These are phyloP conservation scores for Propithecus perrieri DNA, from an alignment of 2,797 vertebrate species.

Conservation along the genomic window DNA sequence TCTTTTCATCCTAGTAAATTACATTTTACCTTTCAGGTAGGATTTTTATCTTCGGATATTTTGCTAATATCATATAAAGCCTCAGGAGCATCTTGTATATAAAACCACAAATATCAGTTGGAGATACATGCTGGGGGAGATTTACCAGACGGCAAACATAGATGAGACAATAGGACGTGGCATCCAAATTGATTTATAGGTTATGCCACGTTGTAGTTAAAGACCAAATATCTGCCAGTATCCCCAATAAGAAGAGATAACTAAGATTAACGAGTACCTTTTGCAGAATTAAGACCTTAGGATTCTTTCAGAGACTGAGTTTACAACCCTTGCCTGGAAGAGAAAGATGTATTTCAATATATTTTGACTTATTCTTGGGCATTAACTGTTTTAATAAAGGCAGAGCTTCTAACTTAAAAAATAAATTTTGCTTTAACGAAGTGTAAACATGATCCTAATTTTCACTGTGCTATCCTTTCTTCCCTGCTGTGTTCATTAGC, in stretches of 20 bases:
- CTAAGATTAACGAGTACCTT: neutral
- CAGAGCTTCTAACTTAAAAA: conserved; percentile 26
- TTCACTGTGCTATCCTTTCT: neutral
- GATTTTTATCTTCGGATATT: neutral
- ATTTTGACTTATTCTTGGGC: neutral
- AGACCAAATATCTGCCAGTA: neutral
- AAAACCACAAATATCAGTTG: neutral
- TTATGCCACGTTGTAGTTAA: neutral
- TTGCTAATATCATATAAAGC: neutral
- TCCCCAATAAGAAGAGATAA: neutral
- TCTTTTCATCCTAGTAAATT: conserved; percentile 5
- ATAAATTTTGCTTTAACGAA: conserved; percentile 32
- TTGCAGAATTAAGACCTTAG: neutral
- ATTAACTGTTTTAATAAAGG: conserved; percentile 2
- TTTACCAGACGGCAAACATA: neutral
- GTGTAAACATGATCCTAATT: neutral
- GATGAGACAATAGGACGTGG: neutral
- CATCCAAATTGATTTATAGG: neutral
- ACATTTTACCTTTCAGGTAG: neutral
- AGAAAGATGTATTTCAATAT: neutral
- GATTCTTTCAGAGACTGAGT: neutral
- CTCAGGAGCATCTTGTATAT: neutral
- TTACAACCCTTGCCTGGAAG: neutral
- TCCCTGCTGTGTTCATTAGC: neutral
- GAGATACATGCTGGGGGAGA: neutral